Evolutionary conservation across 2,797 vertebrate species (phyloP).

Genomic region (Crocodylus rhombifer): DNA sequence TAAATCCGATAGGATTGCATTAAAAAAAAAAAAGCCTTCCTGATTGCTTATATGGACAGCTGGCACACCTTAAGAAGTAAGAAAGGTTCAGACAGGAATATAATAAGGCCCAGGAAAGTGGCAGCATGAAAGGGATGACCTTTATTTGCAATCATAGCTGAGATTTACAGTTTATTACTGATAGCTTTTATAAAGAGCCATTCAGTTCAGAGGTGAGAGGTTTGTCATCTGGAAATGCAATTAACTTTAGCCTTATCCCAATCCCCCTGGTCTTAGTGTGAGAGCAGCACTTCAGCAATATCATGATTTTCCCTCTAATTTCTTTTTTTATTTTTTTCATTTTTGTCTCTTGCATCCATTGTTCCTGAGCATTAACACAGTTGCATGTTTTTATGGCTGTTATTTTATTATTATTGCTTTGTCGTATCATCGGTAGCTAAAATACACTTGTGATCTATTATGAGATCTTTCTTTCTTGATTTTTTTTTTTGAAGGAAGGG

Average conservation of each 20-base stretch:
- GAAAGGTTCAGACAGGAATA: conserved; percentile 80
- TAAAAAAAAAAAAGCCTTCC: conserved; percentile 69
- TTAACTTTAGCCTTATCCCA: conserved; percentile 90
- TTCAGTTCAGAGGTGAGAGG: conserved; percentile 92
- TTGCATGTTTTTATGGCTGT: conserved; percentile 78
- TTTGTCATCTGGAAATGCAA: conserved; percentile 92
- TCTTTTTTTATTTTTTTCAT: conserved; percentile 78
- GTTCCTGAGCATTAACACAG: conserved; percentile 78
- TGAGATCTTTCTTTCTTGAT: conserved; percentile 75
- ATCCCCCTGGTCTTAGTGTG: conserved; percentile 84
- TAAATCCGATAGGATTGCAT: conserved; percentile 73
- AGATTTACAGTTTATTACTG: conserved; percentile 93
- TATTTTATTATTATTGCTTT: conserved; percentile 79
- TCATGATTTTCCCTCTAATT: conserved; percentile 79
- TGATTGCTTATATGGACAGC: conserved; percentile 77
- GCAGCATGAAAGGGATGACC: conserved; percentile 87
- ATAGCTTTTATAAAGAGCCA: conserved; percentile 92
- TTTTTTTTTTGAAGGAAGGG: conserved; percentile 60
- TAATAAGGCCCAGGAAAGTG: conserved; percentile 85
- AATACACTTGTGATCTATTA: conserved; percentile 76
- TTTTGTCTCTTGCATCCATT: conserved; percentile 78
- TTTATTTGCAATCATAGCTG: conserved; percentile 91
- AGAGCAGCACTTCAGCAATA: conserved; percentile 81
- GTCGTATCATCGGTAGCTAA: conserved; percentile 61
- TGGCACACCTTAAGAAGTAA: conserved; percentile 81